These are phyloP conservation scores for Galleria mellonella DNA, from an alignment of 1,140 invertebrate genomes.

Conservation along the genomic window DNA sequence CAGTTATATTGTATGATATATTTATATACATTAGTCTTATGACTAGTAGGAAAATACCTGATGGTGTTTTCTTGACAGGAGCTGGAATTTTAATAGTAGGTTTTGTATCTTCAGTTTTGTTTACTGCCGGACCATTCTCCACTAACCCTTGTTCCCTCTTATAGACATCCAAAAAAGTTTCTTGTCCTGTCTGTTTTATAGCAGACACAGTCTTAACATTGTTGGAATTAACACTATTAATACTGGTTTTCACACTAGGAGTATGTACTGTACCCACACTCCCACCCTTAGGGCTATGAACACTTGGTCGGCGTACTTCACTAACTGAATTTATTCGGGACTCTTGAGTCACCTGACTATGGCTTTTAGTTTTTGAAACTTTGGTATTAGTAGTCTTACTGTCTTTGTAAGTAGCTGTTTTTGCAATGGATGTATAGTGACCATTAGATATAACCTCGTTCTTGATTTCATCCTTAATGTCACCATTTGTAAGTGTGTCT, in stretches of 20 bases:
- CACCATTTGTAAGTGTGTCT: constrained; percentile 42
- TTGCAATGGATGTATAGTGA: constrained; percentile 31
- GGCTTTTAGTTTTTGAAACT: constrained; percentile 41
- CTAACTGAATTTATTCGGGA: not conserved
- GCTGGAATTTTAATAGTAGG: constrained; percentile 8
- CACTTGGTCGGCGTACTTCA: constrained; percentile 23
- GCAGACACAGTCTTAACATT: constrained; percentile 29
- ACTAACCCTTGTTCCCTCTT: constrained; percentile 59
- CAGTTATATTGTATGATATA: no score
- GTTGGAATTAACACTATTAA: constrained; percentile 51
- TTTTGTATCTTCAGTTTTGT: constrained; percentile 34
- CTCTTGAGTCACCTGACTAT: constrained; percentile 4
- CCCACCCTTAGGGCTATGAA: constrained; percentile 36
- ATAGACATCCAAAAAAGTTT: constrained; percentile 67
- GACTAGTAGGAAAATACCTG: not conserved
- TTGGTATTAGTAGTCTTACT: constrained; percentile 44
- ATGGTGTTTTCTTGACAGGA: constrained; percentile 36
- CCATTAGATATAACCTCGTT: constrained; percentile 44
- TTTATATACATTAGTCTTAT: no score
- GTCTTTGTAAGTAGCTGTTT: constrained; percentile 26
- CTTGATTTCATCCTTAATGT: constrained; percentile 37
- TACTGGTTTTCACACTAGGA: constrained; percentile 44
- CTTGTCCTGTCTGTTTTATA: constrained; percentile 21
- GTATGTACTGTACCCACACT: constrained; percentile 15
- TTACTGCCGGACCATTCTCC: constrained; percentile 21